phyloP scores from a whole-genome alignment of 2,888 invertebrate species.

The Dicycla oo region DNA sequence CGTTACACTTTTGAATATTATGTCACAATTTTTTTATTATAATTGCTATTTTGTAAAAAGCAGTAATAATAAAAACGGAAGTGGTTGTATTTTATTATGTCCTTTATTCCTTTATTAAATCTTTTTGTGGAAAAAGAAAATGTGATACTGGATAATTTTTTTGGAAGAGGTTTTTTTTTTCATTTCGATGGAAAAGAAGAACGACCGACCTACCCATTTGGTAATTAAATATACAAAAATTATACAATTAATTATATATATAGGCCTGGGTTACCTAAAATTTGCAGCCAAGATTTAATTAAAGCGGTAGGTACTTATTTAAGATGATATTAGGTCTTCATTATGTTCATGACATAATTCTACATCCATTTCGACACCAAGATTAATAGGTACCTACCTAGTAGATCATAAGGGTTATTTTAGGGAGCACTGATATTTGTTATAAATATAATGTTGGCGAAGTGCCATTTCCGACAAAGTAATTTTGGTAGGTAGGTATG shows the following conservation, averaged over 20 bases:
- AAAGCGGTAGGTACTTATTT: background rate
- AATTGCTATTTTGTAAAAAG: too few species aligned
- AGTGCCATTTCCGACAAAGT: constrained; percentile 39
- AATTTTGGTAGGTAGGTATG: constrained; percentile 24
- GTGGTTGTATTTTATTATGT: too few species aligned
- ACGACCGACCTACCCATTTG: background rate
- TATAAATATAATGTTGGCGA: constrained; percentile 39
- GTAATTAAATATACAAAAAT: too few species aligned
- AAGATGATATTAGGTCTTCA: background rate
- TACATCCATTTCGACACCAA: constrained; percentile 6
- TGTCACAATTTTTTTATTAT: too few species aligned
- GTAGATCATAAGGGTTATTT: constrained; percentile 22
- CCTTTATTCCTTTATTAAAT: too few species aligned
- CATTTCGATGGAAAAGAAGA: too few species aligned
- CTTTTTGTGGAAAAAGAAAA: too few species aligned
- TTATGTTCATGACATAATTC: constrained; percentile 14
- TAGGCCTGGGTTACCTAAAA: background rate
- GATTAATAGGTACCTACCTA: constrained; percentile 27
- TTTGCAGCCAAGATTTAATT: background rate
- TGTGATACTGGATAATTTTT: too few species aligned
- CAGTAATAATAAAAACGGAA: too few species aligned
- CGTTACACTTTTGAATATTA: too few species aligned
- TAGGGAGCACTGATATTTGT: constrained; percentile 28
- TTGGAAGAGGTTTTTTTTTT: too few species aligned
- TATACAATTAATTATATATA: too few species aligned